Percentiles rank a stretch among this genome's conserved stretches.
phyloP scores from a whole-genome alignment of 1,140 invertebrate species.

The Dreissena rostriformis region DNA sequence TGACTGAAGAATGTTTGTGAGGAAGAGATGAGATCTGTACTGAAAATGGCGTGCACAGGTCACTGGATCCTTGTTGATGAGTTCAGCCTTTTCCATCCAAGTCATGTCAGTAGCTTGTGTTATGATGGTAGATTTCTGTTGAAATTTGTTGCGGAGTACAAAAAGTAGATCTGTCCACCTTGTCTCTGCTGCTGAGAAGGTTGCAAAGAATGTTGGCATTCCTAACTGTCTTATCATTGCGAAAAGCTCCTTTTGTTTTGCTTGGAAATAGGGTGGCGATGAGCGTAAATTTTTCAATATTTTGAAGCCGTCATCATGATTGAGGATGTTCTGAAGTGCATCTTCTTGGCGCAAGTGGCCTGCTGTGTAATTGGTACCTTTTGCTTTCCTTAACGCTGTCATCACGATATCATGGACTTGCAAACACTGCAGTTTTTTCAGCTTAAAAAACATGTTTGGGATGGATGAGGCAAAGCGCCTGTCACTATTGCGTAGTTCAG shows the following conservation, averaged over 20 bases:
- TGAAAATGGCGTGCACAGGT: slow-evolving; percentile 57
- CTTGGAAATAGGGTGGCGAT: slow-evolving; percentile 54
- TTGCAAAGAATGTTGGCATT: slow-evolving; percentile 46
- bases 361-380: neutral
- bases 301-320: slow-evolving; percentile 52
- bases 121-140: slow-evolving; percentile 27
- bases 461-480: neutral
- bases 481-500: slow-evolving; percentile 8
- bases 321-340: slow-evolving; percentile 20
- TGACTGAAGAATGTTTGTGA: slow-evolving; percentile 31
- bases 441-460: slow-evolving; percentile 23
- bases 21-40: slow-evolving; percentile 38
- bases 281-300: slow-evolving; percentile 38
- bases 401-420: neutral
- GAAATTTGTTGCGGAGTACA: neutral
- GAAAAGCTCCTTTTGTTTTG: slow-evolving; percentile 55
- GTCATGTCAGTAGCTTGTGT: slow-evolving; percentile 38
- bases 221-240: slow-evolving; percentile 57
- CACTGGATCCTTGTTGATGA: slow-evolving; percentile 60
- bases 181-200: slow-evolving; percentile 58
- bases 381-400: neutral
- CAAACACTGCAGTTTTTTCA: slow-evolving; percentile 11
- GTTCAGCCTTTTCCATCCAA: slow-evolving; percentile 41
- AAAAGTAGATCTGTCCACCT: slow-evolving; percentile 42
- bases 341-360: neutral